Evolutionary conservation across 1,140 invertebrate species (phyloP).

Genomic region (Drosophila ananassae): DNA sequence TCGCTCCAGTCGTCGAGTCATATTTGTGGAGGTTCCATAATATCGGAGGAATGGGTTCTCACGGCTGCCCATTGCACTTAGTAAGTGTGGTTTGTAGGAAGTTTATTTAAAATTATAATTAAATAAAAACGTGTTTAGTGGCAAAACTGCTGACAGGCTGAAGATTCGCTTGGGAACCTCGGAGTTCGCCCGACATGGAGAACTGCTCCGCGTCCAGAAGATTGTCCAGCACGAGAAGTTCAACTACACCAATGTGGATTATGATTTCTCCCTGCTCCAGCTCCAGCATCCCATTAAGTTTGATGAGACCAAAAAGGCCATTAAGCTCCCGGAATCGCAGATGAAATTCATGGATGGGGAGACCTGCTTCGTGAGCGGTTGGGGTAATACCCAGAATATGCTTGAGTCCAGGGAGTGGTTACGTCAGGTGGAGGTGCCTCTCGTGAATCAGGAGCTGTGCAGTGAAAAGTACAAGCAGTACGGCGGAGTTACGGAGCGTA

Average conservation of each 20-base stretch:
- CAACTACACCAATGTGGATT: constrained; percentile 74
- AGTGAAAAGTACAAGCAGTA: constrained; percentile 83
- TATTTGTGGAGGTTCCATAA: constrained; percentile 89
- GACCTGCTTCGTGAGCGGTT: constrained; percentile 84
- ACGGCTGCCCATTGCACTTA: constrained; percentile 86
- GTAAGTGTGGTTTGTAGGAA: constrained; percentile 52
- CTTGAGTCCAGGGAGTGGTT: constrained; percentile 69
- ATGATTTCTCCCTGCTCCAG: constrained; percentile 81
- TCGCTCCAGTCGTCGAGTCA: constrained; percentile 83
- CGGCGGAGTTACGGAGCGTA: constrained; percentile 90
- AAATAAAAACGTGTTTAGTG: constrained; percentile 45
- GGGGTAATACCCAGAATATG: constrained; percentile 83
- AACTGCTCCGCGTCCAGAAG: constrained; percentile 59
- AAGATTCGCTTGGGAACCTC: constrained; percentile 72
- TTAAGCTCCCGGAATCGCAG: constrained; percentile 59
- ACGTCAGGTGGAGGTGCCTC: constrained; percentile 84
- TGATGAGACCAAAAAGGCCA: constrained; percentile 65
- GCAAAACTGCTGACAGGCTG: constrained; percentile 57
- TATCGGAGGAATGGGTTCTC: constrained; percentile 85
- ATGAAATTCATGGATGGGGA: constrained; percentile 69
- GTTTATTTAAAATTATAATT: not conserved
- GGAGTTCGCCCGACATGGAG: constrained; percentile 60
- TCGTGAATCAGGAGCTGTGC: constrained; percentile 84
- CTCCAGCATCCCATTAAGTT: constrained; percentile 72
- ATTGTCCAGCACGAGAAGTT: constrained; percentile 82